Base-by-base conservation (phyloP, 1,140 invertebrate genomes). In the Aphaenogaster floridana region DNA sequence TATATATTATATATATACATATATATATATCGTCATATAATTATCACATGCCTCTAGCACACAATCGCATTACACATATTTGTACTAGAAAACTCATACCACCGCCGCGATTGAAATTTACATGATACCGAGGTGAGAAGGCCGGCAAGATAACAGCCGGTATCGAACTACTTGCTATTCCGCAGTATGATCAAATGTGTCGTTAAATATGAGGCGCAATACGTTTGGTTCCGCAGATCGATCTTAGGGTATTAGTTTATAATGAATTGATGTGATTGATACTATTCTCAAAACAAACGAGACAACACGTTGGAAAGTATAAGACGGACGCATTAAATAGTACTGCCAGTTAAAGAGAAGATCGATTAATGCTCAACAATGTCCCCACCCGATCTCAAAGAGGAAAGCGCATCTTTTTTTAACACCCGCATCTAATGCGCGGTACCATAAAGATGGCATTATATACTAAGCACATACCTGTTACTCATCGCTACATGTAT, bases 311-410 rank as follows among this genome's bases (percentile, higher is more conserved):
- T 92, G 92, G 90, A 64, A 83, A 89, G 90, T 91, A 93, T 64
- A 81, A 79, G n/a, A 88, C 89, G 89, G 77, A 92, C 79, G 84
- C 92, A 94, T 94, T 92, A 90, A 93, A 93, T 94, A 95, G 93
- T 92, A 95, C 94, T 95, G 94, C 94, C 94, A 94, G 91, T 93
- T 90, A 89, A 92, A 90, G 71, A 86, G 74, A 88, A 90, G 91
- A 90, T 91, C 89, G 90, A 94, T 91, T 91, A 93, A 92, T 94
- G 94, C 94, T 94, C 93, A 95, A 95, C 80, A 88, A 91, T 81
- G 79, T 90, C 85, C 89, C 5, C 52, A 88, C 89, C 5, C 52
- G 89, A 54, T 90, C 77, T 90, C 87, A 87, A 87, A 90, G 91
- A 87, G 86, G 92, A 61, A 66, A 81, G 61, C 80, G 34, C 28